Evolutionary conservation across 2,113 vertebrate species (phyloP).

Genomic region (Paracanthobrama guichenoti): DNA sequence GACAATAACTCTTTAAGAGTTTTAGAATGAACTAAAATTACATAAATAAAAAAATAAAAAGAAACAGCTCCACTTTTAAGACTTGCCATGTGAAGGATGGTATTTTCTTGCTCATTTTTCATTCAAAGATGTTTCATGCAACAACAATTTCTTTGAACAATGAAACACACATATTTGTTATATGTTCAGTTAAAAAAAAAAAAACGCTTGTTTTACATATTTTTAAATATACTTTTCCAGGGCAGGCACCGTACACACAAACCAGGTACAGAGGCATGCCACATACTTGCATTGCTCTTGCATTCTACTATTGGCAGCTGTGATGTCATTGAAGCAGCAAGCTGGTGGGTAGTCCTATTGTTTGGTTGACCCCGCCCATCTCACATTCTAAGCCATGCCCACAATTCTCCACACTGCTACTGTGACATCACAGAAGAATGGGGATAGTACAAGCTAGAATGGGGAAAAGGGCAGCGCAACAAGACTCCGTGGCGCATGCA

Average conservation of each 20-base stretch:
- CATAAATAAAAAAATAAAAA: constrained; percentile 38
- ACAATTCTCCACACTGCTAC: constrained; percentile 64
- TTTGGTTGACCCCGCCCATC: constrained; percentile 42
- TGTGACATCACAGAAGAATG: constrained; percentile 73
- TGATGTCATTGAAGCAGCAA: constrained; percentile 82
- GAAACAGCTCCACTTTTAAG: constrained; percentile 65
- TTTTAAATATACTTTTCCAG: constrained; percentile 63
- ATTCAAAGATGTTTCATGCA: constrained; percentile 78
- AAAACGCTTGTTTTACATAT: constrained; percentile 68
- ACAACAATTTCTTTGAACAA: constrained; percentile 69
- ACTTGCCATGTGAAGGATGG: constrained; percentile 65
- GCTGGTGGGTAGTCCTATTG: constrained; percentile 50
- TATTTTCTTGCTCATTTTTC: constrained; percentile 61
- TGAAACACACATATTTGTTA: constrained; percentile 73
- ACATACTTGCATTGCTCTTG: constrained; percentile 88
- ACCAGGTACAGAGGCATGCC: constrained; percentile 88
- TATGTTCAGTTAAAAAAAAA: constrained; percentile 82
- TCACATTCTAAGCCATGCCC: constrained; percentile 37
- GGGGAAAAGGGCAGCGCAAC: constrained; percentile 76
- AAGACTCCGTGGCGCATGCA: constrained; percentile 81
- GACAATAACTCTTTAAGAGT: constrained; percentile 6
- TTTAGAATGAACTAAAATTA: constrained; percentile 28
- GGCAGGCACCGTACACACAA: constrained; percentile 86
- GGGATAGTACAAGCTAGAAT: constrained; percentile 74
- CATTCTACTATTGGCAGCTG: constrained; percentile 86